Evolutionary conservation across 2,113 vertebrate species (phyloP).

Genomic region (Alligator sinensis): DNA sequence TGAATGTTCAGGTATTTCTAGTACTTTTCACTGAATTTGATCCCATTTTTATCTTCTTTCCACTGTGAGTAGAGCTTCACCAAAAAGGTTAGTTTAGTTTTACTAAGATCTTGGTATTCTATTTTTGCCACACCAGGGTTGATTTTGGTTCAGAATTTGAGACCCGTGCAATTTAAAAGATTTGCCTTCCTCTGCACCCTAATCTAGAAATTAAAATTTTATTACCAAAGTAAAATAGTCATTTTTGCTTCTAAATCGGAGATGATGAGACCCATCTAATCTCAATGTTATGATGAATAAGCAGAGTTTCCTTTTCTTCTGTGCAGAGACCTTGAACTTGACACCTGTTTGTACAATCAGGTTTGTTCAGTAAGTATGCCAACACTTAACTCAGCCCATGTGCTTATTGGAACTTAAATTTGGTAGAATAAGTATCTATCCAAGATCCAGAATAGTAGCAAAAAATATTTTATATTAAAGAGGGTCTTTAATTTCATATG

Average conservation of each 20-base stretch:
- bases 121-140: neutral
- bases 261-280: neutral
- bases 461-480: neutral
- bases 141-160: neutral
- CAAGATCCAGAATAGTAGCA: neutral
- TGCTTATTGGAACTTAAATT: neutral
- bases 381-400: too few relatives aligned
- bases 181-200: neutral
- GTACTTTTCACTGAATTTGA: neutral
- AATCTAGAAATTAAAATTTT: neutral
- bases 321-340: neutral
- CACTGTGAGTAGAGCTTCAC: neutral
- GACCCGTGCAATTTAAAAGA: neutral
- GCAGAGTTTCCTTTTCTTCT: constrained; percentile 18
- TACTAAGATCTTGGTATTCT: neutral
- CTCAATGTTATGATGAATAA: constrained; percentile 38
- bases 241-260: neutral
- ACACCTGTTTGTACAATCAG: neutral
- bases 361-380: too few relatives aligned
- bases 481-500: neutral
- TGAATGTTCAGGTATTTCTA: neutral
- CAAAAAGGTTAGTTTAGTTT: neutral
- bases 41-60: neutral
- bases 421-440: neutral
- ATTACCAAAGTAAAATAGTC: constrained; percentile 13